A percentile compares a stretch with the other conserved stretches of the same genome.
Conservation (phyloP, 1,140 invertebrate genomes). For the Drosophila pectinifera region DNA sequence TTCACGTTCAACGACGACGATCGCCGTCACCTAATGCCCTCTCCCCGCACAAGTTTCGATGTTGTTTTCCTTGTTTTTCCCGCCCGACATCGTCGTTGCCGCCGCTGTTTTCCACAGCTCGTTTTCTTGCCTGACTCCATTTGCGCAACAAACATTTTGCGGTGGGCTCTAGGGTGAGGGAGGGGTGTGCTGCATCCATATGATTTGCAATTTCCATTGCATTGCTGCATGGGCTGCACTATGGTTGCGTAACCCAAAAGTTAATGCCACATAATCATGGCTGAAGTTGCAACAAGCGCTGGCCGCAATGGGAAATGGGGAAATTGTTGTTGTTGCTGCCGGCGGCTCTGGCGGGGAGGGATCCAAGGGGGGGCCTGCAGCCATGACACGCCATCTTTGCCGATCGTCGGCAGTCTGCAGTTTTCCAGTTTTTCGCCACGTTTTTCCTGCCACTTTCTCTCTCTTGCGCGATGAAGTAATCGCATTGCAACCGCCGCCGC, state of each 20-base stretch:
- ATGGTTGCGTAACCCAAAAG: conserved; percentile 77
- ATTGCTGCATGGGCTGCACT: conserved; percentile 60
- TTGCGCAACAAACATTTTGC: conserved; percentile 73
- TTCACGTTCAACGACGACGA: conserved; percentile 85
- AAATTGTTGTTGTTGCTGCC: conserved; percentile 59
- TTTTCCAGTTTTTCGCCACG: conserved; percentile 36
- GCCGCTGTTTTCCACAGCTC: conserved; percentile 15
- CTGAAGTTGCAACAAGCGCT: conserved; percentile 76
- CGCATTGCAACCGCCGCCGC: conserved; percentile 20
- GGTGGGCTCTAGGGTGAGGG: neutral
- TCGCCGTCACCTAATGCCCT: conserved; percentile 71
- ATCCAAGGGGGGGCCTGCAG: conserved; percentile 7
- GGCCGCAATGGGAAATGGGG: conserved; percentile 78
- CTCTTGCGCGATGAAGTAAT: conserved; percentile 74
- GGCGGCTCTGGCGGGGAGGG: neutral
- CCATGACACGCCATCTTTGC: conserved; percentile 68
- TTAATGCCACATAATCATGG: conserved; percentile 84
- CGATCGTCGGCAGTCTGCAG: conserved; percentile 28
- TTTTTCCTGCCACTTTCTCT: conserved; percentile 80
- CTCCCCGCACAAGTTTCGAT: conserved; percentile 33
- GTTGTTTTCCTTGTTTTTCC: conserved; percentile 71
- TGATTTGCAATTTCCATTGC: conserved; percentile 80
- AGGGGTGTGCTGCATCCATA: conserved; percentile 53
- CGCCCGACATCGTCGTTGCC: conserved; percentile 10
- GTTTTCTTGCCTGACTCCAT: conserved; percentile 63